Base-by-base conservation (phyloP, 2,797 vertebrate species). In the Chaenodraco wilsoni region DNA sequence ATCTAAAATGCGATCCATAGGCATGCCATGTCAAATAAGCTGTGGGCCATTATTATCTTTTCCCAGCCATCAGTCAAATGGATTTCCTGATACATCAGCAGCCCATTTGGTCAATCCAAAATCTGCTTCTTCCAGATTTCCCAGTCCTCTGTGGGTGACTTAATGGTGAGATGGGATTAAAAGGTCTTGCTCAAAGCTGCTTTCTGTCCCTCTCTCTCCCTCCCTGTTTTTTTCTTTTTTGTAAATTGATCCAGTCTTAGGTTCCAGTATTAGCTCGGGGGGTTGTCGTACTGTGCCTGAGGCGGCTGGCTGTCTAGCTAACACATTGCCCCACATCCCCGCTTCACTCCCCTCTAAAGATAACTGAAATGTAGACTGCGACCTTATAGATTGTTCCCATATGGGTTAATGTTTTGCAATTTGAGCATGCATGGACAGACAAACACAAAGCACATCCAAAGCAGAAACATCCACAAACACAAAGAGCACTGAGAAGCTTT, bases 291-390 rank as follows among this genome's bases (percentile, higher is more conserved):
- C 52, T 72, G 71, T 84, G 87, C 92, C 91, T 83, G 74, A 89
- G 94, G 94, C 92, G 88, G 86, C 93, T 87, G 79, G n/a, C 85
- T 91, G 93, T 94, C 94, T 95, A 89, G 86, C 85, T 88, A 88
- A 87, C 74, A 88, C 90, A 91, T 90, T 92, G 84, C 79, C 89
- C 84, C 74, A 86, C 86, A 87, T 87, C 74, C 65, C 75, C 56
- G 58, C 60, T 65, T 77, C 60, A 67, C 74, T 68, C 81, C 76
- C 65, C 70, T 58, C 60, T 64, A 71, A 65, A 82, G 81, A 82
- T 33, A 64, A 60, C 79, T 76, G 86, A 87, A 85, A 82, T 74
- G 65, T 84, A 85, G 71, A 85, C 87, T 69, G 56, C 60, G 71
- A 54, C 78, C 75, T 69, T 83, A 89, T 87, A 83, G 86, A 84